Percentiles rank a stretch among this genome's conserved stretches.
These are phyloP conservation scores for Tortricodes alternella DNA, from an alignment of 2,888 invertebrate genomes.

Conservation along the genomic window DNA sequence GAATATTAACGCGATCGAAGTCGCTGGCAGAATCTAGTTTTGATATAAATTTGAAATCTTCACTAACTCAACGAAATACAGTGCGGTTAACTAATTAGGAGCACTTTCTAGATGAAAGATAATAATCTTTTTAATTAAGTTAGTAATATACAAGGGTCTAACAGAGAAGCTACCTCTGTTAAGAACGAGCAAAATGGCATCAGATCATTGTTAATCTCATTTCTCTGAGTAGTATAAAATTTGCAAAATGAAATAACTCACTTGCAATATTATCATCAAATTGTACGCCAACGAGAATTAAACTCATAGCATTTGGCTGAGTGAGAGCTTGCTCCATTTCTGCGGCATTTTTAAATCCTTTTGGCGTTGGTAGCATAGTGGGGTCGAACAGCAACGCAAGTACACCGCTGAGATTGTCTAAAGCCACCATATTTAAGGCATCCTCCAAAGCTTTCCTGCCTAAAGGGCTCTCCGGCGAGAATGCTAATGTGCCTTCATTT, in stretches of 20 bases:
- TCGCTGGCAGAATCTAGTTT: too few species aligned
- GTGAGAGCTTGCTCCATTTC: slow-evolving; percentile 65
- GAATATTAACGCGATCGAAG: too few species aligned
- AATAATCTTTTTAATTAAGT: too few species aligned
- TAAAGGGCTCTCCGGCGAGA: slow-evolving; percentile 70
- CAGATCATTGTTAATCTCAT: too few species aligned
- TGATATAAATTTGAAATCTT: too few species aligned
- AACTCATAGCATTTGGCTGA: slow-evolving; percentile 70
- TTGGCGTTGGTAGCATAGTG: slow-evolving; percentile 65
- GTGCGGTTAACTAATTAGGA: too few species aligned
- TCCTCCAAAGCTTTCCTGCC: slow-evolving; percentile 64
- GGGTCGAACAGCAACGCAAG: slow-evolving; percentile 63
- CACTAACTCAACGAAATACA: too few species aligned
- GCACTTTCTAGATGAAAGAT: too few species aligned
- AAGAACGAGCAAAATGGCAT: too few species aligned
- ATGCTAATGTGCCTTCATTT: slow-evolving; percentile 68
- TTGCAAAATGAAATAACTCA: slow-evolving; percentile 56
- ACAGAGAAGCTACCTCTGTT: too few species aligned
- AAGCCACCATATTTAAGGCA: slow-evolving; percentile 67
- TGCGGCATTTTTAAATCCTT: slow-evolving; percentile 62
- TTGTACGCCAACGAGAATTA: slow-evolving; percentile 71
- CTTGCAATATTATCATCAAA: slow-evolving; percentile 73
- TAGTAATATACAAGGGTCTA: too few species aligned
- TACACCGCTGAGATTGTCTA: slow-evolving; percentile 67
- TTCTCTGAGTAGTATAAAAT: too few species aligned